Percentiles rank a stretch among this genome's conserved stretches.
phyloP scores from a whole-genome alignment of 2,797 vertebrate genomes.

The Synaphobranchus kaupii region DNA sequence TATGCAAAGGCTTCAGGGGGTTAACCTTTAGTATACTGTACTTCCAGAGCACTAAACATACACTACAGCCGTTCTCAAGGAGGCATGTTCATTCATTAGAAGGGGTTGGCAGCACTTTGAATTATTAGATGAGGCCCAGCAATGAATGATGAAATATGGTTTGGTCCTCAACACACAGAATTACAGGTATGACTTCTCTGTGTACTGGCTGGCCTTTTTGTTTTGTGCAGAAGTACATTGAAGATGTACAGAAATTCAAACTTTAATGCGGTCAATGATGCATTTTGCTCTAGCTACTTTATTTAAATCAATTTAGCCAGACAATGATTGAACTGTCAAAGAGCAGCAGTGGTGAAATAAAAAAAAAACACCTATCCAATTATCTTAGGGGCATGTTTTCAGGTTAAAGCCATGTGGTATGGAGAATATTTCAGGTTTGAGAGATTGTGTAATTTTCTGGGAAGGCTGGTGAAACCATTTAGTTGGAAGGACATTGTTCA shows the following conservation, averaged over 20 bases:
- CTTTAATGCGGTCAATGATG: not conserved
- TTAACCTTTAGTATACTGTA: not conserved
- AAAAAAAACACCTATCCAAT: not conserved
- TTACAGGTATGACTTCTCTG: not conserved
- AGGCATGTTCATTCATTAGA: not conserved
- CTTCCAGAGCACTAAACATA: not conserved
- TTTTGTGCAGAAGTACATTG: constrained; percentile 2
- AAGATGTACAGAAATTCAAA: not conserved
- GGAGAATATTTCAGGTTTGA: not conserved
- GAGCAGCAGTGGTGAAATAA: not conserved
- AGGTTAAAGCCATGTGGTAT: not conserved
- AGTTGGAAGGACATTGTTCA: constrained; percentile 30
- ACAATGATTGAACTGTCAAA: not conserved
- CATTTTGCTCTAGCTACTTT: not conserved
- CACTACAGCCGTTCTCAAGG: not conserved
- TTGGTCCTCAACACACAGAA: not conserved
- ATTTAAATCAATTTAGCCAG: constrained; percentile 22
- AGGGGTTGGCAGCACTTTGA: not conserved
- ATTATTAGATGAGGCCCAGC: not conserved
- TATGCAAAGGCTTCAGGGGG: not conserved
- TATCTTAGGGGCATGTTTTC: not conserved
- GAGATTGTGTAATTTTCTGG: constrained; percentile 1
- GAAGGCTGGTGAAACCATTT: constrained; percentile 25
- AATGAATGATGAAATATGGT: not conserved
- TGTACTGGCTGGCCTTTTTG: not conserved